Evolutionary conservation across 2,113 vertebrate species (phyloP).

Genomic region (Motacilla alba): DNA sequence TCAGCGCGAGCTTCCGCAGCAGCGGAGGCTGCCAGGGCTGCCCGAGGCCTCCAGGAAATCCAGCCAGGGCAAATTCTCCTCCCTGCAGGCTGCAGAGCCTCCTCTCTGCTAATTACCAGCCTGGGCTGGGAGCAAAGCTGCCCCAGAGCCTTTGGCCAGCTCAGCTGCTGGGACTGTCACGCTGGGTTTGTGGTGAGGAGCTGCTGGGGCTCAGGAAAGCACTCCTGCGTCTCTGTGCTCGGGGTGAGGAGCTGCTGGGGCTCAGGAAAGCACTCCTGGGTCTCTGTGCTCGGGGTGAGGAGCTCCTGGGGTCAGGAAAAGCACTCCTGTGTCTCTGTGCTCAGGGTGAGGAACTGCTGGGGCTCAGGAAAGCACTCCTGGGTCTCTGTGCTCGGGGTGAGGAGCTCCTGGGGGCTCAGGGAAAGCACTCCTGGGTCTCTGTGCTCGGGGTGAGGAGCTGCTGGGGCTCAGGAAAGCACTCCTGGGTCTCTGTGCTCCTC

Average conservation of each 20-base stretch:
- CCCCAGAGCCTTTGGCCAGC: neutral
- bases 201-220: neutral
- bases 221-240: neutral
- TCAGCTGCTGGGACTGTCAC: neutral
- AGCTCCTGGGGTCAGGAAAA: too few species aligned
- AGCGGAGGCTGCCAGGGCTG: neutral
- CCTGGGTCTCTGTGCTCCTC: neutral
- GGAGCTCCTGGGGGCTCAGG: too few species aligned
- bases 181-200: neutral
- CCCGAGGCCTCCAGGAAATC: neutral
- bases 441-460: neutral
- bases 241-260: neutral
- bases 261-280: neutral
- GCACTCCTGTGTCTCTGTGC: neutral
- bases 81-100: neutral
- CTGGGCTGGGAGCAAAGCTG: neutral
- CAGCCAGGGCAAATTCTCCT: neutral
- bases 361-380: neutral
- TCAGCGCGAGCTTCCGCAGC: rapidly evolving
- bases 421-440: neutral
- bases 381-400: neutral
- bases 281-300: neutral
- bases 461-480: too few species aligned
- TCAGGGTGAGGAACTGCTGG: neutral
- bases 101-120: neutral